These are phyloP conservation scores for Tachystola acroxantha DNA, from an alignment of 2,888 invertebrate species.

Conservation along the genomic window DNA sequence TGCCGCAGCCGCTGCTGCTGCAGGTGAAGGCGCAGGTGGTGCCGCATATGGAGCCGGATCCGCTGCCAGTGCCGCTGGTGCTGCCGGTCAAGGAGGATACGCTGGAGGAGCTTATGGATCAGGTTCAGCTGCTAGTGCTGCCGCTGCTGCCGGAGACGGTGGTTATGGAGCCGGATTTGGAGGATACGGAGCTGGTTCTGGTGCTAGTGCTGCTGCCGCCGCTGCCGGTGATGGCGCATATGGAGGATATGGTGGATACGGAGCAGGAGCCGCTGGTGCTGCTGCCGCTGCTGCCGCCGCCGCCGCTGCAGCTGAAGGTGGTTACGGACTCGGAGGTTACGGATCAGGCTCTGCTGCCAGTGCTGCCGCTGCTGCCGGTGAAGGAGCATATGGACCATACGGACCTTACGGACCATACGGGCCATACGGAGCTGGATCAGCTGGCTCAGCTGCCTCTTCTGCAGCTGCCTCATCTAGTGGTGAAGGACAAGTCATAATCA, in stretches of 20 bases:
- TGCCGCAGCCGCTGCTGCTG: neutral
- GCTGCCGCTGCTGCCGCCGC: constrained; percentile 3
- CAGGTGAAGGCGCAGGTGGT: constrained; percentile 1
- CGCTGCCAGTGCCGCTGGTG: constrained; percentile 1
- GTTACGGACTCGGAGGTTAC: neutral
- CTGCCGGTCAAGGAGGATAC: neutral
- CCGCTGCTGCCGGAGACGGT: constrained; percentile 1
- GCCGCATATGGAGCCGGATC: constrained; percentile 1
- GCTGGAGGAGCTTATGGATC: constrained; percentile 1
- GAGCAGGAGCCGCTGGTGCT: constrained; percentile 1
- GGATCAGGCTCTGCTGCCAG: constrained; percentile 4
- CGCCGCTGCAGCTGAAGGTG: neutral
- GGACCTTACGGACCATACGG: neutral
- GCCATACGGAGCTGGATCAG: constrained; percentile 5
- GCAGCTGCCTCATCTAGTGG: neutral
- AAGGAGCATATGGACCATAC: constrained; percentile 6
- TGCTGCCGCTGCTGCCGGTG: constrained; percentile 1
- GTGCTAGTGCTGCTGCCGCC: neutral
- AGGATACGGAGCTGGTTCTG: neutral
- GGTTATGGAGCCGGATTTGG: neutral
- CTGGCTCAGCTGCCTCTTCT: constrained; percentile 6
- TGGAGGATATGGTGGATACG: constrained; percentile 2
- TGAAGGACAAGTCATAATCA: constrained; percentile 7
- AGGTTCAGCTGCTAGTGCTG: too few relatives aligned
- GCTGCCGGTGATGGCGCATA: neutral